A percentile compares a stretch with the other conserved stretches of the same genome.
These are phyloP conservation scores for Apodemia hepburni DNA, from an alignment of 2,888 invertebrate genomes.

Conservation along the genomic window DNA sequence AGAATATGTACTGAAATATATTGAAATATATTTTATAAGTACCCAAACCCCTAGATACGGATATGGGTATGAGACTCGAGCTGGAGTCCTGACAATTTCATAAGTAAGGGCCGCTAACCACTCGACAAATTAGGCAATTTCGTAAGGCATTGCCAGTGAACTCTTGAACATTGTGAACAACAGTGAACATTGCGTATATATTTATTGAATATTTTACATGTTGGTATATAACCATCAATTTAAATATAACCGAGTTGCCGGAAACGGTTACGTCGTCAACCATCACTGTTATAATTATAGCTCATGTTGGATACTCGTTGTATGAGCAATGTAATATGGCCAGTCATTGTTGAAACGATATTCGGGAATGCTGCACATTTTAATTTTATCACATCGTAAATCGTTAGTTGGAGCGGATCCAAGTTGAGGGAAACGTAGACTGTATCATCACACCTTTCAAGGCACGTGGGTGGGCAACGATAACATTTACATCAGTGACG, in stretches of 20 bases:
- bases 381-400: constrained; percentile 63
- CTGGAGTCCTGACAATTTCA: too few relatives aligned
- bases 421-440: constrained; percentile 40
- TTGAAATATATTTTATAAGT: too few relatives aligned
- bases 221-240: neutral
- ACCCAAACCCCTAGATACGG: too few relatives aligned
- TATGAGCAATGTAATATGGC: constrained; percentile 30
- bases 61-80: too few relatives aligned
- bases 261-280: neutral
- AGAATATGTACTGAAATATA: too few relatives aligned
- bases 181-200: neutral
- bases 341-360: constrained; percentile 47
- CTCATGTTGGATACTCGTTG: constrained; percentile 30
- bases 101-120: too few relatives aligned
- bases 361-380: constrained; percentile 54
- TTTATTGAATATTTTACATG: neutral
- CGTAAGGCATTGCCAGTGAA: too few relatives aligned
- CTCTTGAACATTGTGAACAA: too few relatives aligned
- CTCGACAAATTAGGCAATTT: too few relatives aligned
- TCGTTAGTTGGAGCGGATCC: constrained; percentile 62
- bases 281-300: constrained; percentile 7
- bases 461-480: constrained; percentile 36
- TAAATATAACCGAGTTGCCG: neutral
- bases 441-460: constrained; percentile 31
- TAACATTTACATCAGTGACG: constrained; percentile 3